Evolutionary conservation across 2,797 vertebrate species (phyloP).

Genomic region (Anguilla megastoma): DNA sequence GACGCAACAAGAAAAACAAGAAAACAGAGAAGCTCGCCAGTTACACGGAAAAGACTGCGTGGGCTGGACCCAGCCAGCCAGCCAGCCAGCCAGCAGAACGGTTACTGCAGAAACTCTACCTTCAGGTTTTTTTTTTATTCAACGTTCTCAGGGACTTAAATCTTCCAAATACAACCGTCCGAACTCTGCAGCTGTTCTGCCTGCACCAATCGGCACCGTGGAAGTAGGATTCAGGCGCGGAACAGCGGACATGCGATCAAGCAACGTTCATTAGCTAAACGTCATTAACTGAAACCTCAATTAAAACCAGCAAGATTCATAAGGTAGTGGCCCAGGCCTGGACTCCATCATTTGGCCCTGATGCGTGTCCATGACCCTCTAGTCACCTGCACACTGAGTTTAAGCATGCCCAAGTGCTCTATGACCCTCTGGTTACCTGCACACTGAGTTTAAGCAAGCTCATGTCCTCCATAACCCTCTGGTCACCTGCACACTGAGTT

Average conservation of each 20-base stretch:
- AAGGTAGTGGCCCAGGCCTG: background rate
- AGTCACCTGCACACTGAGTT: too few relatives aligned
- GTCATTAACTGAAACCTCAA: background rate
- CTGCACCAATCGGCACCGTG: background rate
- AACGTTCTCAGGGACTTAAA: background rate
- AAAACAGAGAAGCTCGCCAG: background rate
- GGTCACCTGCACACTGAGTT: too few relatives aligned
- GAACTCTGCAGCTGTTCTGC: background rate
- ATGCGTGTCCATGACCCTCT: background rate
- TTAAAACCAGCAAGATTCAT: background rate
- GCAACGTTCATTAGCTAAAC: background rate
- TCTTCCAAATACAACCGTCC: background rate
- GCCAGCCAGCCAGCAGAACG: background rate
- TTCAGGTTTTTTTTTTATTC: background rate
- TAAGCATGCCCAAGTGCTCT: too few relatives aligned
- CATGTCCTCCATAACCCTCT: too few relatives aligned
- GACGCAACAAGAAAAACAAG: background rate
- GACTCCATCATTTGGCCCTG: background rate
- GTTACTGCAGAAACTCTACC: background rate
- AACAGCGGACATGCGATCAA: background rate
- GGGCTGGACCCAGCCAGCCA: background rate
- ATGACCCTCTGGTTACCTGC: too few relatives aligned
- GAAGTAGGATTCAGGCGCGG: background rate
- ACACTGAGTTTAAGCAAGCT: too few relatives aligned
- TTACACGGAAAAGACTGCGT: background rate